A percentile compares a stretch with the other conserved stretches of the same genome.
These are phyloP conservation scores for Falco rusticolus DNA, from an alignment of 2,797 vertebrate genomes.

Conservation along the genomic window DNA sequence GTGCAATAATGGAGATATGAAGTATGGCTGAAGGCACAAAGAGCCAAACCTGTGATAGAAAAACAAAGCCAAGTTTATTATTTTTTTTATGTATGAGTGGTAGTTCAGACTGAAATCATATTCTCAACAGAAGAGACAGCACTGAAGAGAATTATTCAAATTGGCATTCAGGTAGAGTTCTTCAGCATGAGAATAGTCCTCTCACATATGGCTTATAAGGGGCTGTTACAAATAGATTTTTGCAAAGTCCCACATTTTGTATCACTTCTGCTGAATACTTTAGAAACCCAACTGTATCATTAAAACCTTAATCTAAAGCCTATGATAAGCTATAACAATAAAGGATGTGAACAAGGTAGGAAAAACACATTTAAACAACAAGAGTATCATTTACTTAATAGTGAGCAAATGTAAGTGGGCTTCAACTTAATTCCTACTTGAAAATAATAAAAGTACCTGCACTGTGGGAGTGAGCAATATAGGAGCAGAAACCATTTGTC, in stretches of 20 bases:
- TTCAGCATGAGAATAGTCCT: not conserved
- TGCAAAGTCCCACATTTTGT: not conserved
- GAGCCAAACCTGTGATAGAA: not conserved
- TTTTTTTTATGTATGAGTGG: not conserved
- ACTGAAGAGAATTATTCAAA: not conserved
- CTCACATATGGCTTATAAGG: not conserved
- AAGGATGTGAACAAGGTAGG: not conserved
- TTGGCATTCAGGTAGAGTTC: not conserved
- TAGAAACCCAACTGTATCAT: not conserved
- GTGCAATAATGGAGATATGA: not conserved
- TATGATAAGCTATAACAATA: not conserved
- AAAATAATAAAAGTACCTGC: not conserved
- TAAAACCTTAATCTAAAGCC: not conserved
- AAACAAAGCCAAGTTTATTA: not conserved
- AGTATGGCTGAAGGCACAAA: not conserved
- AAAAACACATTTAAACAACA: not conserved
- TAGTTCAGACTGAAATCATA: not conserved
- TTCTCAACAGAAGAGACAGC: not conserved
- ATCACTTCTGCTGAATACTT: not conserved
- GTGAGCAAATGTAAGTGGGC: not conserved
- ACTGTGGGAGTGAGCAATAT: not conserved
- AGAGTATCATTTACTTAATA: not conserved
- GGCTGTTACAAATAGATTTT: not conserved
- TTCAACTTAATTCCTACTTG: not conserved
- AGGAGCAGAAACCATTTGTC: not conserved